Conservation (phyloP, 2,797 vertebrate species). For the Aldrovandia affinis region DNA sequence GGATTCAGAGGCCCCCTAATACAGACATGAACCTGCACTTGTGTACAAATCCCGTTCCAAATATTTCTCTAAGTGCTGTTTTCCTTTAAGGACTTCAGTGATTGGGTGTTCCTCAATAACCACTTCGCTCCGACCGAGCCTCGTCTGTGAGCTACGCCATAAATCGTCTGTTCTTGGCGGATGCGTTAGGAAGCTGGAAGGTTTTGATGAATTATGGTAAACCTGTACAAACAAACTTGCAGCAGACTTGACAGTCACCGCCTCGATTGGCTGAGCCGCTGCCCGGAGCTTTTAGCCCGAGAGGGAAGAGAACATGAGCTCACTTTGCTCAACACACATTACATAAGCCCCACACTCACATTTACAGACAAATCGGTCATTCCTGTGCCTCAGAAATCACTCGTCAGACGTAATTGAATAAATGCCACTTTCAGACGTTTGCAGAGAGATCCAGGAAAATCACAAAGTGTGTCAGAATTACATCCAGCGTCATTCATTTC, state of each 20-base stretch:
- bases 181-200: not conserved
- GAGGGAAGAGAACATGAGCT: not conserved
- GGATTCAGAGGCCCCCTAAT: not conserved
- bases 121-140: not conserved
- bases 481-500: conserved; percentile 11
- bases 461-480: conserved; percentile 10
- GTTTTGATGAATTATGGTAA: conserved; percentile 3
- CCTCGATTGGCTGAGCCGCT: conserved; percentile 8
- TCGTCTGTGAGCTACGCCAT: too few relatives aligned
- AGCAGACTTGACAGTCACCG: conserved; percentile 16
- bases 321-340: conserved; percentile 18
- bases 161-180: not conserved
- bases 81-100: not conserved
- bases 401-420: not conserved
- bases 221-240: not conserved
- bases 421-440: not conserved
- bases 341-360: not conserved
- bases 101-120: conserved; percentile 14
- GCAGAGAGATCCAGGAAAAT: not conserved
- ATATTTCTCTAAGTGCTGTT: not conserved
- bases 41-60: not conserved
- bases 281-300: conserved; percentile 1
- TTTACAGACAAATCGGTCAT: not conserved
- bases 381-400: not conserved
- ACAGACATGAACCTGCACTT: not conserved